Conservation (phyloP, 2,113 vertebrate species). For the Porphyrio hochstetteri region DNA sequence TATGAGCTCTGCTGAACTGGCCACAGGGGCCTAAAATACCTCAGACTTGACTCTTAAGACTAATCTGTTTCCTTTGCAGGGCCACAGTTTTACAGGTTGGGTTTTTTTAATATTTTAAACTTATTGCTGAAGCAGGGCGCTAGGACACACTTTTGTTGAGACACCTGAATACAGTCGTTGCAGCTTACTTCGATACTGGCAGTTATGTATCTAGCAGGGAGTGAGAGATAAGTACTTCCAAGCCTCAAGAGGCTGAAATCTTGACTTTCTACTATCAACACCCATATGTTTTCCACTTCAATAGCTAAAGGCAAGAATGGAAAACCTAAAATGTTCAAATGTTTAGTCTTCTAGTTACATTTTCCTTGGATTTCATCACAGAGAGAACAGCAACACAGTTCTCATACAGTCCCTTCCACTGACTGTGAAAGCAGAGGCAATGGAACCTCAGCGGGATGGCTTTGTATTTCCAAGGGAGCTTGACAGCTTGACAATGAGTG, state of each 20-base stretch:
- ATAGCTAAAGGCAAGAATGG: neutral
- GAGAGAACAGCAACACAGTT: neutral
- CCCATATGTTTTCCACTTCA: neutral
- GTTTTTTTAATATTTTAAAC: neutral
- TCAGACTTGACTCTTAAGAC: neutral
- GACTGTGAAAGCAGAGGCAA: neutral
- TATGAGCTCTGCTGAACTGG: neutral
- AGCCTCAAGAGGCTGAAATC: neutral
- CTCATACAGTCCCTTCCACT: neutral
- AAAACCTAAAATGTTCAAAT: neutral
- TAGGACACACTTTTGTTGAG: neutral
- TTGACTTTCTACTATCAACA: neutral
- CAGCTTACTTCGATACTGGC: neutral
- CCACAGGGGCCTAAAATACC: neutral
- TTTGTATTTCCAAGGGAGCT: neutral
- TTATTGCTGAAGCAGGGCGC: neutral
- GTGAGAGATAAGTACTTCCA: neutral
- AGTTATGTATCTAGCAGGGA: neutral
- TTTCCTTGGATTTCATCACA: neutral
- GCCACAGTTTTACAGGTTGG: neutral
- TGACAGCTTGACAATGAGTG: neutral
- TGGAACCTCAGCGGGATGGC: neutral
- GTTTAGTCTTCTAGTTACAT: neutral
- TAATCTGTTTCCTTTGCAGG: neutral
- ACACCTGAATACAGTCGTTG: neutral